Conservation (phyloP, 2,888 invertebrate genomes). For the Parasteatoda lunata region DNA sequence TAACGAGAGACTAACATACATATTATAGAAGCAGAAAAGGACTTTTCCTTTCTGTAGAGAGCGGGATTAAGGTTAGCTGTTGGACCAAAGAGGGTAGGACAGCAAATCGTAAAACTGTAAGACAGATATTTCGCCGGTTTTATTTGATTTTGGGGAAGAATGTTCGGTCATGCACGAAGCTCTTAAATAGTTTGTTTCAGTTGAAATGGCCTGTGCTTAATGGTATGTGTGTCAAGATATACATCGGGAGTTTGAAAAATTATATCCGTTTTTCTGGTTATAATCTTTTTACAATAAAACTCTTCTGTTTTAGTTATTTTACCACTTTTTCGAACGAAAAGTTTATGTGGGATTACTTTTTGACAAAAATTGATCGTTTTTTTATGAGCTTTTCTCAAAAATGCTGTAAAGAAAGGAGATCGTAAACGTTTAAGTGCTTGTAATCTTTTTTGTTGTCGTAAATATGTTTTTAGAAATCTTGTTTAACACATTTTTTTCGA, state of each 20-base stretch:
- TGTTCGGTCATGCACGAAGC: background rate
- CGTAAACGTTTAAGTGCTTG: too few relatives aligned
- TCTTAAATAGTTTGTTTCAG: slow-evolving; percentile 5
- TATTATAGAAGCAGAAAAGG: background rate
- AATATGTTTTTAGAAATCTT: too few relatives aligned
- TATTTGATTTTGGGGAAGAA: background rate
- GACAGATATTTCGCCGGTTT: background rate
- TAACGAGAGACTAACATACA: background rate
- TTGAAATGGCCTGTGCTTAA: background rate
- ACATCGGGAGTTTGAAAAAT: background rate
- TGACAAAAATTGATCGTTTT: background rate
- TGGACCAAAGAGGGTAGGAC: background rate
- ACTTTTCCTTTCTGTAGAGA: background rate
- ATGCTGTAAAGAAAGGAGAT: background rate
- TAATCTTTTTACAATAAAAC: background rate
- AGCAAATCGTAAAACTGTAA: background rate
- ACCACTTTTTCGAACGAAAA: background rate
- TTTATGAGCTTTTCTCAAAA: background rate
- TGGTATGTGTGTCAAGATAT: background rate
- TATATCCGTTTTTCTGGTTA: background rate
- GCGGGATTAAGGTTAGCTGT: background rate
- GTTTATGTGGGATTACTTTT: background rate
- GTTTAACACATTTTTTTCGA: too few relatives aligned
- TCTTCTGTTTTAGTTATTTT: background rate
- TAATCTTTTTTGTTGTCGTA: too few relatives aligned